Base-by-base conservation (phyloP, 2,888 invertebrate species). In the Ophraella communa region DNA sequence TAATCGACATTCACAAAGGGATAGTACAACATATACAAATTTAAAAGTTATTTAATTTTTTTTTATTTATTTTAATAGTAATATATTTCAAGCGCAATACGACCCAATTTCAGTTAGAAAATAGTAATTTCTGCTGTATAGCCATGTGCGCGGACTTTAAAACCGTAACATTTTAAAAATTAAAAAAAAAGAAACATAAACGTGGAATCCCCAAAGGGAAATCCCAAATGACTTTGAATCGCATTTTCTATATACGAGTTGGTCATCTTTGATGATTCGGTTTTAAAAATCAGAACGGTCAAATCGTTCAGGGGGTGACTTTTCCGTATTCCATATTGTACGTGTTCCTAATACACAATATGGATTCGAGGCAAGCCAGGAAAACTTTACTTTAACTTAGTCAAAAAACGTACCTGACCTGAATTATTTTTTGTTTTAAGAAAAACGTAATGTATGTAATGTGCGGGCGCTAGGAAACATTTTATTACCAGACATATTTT, bases 351-450 rank as follows among this genome's bases (percentile, higher is more conserved):
- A 59, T 59, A 42, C 49, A 23, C 51, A 59, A 59, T 59, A 59
- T 39, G 51, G 35, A 59, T 49, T 51, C 39, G 59, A 23, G n/a
- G n/a, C 51, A 35, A 51, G 59, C 21, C 59, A 51, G 21, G 51
- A 59, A 59, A 59, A 59, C 39, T 59, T 51, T 24, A 24, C 17
- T 51, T 59, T 59, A 59, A 59, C 51, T 59, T 59, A 59, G 59
- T 59, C 59, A 59, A 59, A n/a, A n/a, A 59, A 24, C 39, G 11
- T 59, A 59, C 59, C 59, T 59, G 59, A 59, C 51, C n/a, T 14
- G 59, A 59, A 59, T 59, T 21, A 30, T 1, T 10, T 39, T 23
- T 51, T 47, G 4, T 11, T 47, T 3, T 4, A n/a, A 21, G 4
- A 21, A 11, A 39, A 39, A 8, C 7, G 8, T 30, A 30, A 30